Conservation (phyloP, 1,140 invertebrate species). For the Brachionus asplanchnoidis region DNA sequence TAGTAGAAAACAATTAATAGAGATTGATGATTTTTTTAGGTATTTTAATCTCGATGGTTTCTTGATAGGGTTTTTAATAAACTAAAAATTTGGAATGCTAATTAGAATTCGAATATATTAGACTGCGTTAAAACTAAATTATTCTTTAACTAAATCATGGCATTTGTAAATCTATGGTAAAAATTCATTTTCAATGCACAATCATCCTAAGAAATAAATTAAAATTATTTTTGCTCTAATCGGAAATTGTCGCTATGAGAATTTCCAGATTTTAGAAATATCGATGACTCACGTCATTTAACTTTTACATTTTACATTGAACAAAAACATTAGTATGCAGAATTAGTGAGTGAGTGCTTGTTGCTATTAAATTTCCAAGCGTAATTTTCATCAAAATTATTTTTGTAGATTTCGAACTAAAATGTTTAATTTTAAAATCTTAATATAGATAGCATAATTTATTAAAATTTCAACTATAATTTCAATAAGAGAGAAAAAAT, state of each 20-base stretch:
- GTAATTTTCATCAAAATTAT: constrained; percentile 1
- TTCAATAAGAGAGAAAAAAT: neutral
- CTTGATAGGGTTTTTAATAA: neutral
- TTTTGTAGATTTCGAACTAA: constrained; percentile 23
- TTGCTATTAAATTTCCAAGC: neutral
- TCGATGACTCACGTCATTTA: neutral
- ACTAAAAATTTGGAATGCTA: neutral
- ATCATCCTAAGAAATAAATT: neutral
- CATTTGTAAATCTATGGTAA: neutral
- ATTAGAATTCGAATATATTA: neutral
- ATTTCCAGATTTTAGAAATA: neutral
- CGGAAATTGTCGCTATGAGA: neutral
- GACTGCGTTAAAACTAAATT: neutral
- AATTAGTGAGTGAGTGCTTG: neutral
- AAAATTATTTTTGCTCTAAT: neutral
- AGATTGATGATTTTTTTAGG: neutral
- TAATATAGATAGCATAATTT: constrained; percentile 29
- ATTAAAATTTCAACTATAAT: neutral
- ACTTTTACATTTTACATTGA: neutral
- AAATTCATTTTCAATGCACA: neutral
- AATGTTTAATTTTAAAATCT: constrained; percentile 19
- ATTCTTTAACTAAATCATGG: neutral
- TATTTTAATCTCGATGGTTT: neutral
- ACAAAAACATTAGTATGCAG: neutral
- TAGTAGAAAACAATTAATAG: neutral